A percentile compares a stretch with the other conserved stretches of the same genome.
Conservation (phyloP, 2,113 vertebrate species). For the Sprattus sprattus region DNA sequence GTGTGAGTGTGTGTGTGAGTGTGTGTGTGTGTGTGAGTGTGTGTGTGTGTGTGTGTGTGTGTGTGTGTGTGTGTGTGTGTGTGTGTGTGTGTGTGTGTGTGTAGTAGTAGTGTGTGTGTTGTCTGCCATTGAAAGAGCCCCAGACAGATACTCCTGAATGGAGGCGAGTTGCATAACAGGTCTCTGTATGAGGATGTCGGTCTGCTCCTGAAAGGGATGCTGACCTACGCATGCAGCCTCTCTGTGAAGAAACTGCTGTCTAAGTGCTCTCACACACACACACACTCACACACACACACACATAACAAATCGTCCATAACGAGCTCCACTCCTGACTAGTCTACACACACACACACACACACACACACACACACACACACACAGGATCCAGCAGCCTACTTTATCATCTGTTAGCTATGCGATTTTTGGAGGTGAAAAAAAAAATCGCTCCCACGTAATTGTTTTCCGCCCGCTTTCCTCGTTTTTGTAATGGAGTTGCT, state of each 20-base stretch:
- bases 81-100: too few relatives aligned
- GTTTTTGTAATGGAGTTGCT: neutral
- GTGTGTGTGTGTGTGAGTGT: too few relatives aligned
- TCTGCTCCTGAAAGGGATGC: neutral
- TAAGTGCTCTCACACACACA: neutral
- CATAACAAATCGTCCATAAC: too few relatives aligned
- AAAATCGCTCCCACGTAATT: neutral
- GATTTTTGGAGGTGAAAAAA: neutral
- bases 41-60: too few relatives aligned
- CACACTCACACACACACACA: too few relatives aligned
- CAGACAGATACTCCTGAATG: neutral
- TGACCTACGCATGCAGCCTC: neutral
- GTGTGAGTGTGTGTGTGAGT: too few relatives aligned
- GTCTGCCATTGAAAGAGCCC: neutral
- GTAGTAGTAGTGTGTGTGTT: neutral
- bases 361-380: neutral
- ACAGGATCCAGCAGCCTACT: neutral
- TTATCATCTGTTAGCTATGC: neutral
- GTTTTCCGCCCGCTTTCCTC: neutral
- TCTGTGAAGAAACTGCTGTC: neutral
- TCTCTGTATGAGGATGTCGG: neutral
- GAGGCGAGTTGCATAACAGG: neutral
- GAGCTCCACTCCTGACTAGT: too few relatives aligned
- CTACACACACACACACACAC: slow-evolving; percentile 2
- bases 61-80: too few relatives aligned